phyloP scores from a whole-genome alignment of 2,113 vertebrate species.

The Poeciliopsis prolifica region DNA sequence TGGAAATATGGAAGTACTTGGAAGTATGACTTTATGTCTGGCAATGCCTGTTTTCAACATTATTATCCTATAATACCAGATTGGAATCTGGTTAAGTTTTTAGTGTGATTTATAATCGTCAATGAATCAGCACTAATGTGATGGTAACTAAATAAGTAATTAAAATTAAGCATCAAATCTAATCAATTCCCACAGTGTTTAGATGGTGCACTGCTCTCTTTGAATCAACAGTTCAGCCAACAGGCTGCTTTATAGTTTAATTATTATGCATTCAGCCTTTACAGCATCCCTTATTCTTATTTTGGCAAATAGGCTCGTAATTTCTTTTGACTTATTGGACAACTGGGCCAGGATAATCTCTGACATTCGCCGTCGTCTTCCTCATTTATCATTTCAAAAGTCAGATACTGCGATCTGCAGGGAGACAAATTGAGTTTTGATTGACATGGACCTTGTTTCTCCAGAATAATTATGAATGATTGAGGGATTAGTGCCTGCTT shows the following conservation, averaged over 20 bases:
- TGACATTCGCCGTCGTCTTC: conserved; percentile 22
- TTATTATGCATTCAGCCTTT: background rate
- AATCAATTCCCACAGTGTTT: background rate
- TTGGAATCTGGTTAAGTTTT: background rate
- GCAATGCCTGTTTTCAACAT: background rate
- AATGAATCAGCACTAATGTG: background rate
- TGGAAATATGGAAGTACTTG: too few species aligned
- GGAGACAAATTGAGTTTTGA: conserved; percentile 60
- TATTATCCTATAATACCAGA: background rate
- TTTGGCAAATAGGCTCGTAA: conserved; percentile 44
- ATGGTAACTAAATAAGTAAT: conserved; percentile 1
- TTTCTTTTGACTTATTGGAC: conserved; percentile 48
- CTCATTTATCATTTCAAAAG: conserved; percentile 56
- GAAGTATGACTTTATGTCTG: too few species aligned
- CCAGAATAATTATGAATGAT: conserved; percentile 73
- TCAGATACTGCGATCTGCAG: conserved; percentile 31
- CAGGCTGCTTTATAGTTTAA: background rate
- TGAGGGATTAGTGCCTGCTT: conserved; percentile 68
- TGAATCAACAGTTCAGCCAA: conserved; percentile 4
- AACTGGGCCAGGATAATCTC: conserved; percentile 45
- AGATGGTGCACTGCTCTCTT: conserved; percentile 1
- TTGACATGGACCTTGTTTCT: conserved; percentile 67
- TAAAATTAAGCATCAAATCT: background rate
- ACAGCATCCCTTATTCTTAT: conserved; percentile 38
- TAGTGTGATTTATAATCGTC: background rate